Evolutionary conservation across 1,140 invertebrate genomes (phyloP).

Genomic region (Drosophila quadrilineata): DNA sequence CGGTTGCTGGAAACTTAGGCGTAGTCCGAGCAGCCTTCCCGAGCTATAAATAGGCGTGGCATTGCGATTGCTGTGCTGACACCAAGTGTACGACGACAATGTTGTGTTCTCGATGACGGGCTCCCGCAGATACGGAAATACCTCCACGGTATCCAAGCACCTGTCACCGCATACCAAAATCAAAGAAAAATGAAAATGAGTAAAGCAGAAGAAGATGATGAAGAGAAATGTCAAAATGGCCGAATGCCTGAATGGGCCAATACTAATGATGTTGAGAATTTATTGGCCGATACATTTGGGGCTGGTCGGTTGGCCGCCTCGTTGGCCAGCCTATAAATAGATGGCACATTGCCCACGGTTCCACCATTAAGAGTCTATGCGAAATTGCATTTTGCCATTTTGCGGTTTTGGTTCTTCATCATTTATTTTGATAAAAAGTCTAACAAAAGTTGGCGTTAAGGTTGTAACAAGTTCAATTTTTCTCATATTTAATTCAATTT

Average conservation of each 20-base stretch:
- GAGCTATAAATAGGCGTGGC: slow-evolving; percentile 77
- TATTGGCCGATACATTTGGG: slow-evolving; percentile 70
- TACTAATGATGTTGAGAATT: slow-evolving; percentile 71
- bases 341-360: neutral
- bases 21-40: slow-evolving; percentile 62
- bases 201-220: neutral
- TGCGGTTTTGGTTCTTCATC: slow-evolving; percentile 52
- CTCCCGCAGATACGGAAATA: slow-evolving; percentile 78
- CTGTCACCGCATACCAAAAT: slow-evolving; percentile 68
- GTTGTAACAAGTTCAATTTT: slow-evolving; percentile 15
- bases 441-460: slow-evolving; percentile 77
- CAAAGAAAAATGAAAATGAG: neutral
- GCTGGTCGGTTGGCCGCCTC: slow-evolving; percentile 55
- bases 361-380: slow-evolving; percentile 51
- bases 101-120: slow-evolving; percentile 78
- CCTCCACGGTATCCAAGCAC: slow-evolving; percentile 76
- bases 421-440: slow-evolving; percentile 77
- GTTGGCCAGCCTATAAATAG: slow-evolving; percentile 70
- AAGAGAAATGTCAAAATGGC: slow-evolving; percentile 17
- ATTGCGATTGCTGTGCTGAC: slow-evolving; percentile 64
- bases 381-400: slow-evolving; percentile 41
- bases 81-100: slow-evolving; percentile 66
- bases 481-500: too few species aligned
- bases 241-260: slow-evolving; percentile 29
- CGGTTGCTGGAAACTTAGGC: slow-evolving; percentile 62